phyloP scores from a whole-genome alignment of 2,113 vertebrate genomes.

The Proterorhinus semilunaris region DNA sequence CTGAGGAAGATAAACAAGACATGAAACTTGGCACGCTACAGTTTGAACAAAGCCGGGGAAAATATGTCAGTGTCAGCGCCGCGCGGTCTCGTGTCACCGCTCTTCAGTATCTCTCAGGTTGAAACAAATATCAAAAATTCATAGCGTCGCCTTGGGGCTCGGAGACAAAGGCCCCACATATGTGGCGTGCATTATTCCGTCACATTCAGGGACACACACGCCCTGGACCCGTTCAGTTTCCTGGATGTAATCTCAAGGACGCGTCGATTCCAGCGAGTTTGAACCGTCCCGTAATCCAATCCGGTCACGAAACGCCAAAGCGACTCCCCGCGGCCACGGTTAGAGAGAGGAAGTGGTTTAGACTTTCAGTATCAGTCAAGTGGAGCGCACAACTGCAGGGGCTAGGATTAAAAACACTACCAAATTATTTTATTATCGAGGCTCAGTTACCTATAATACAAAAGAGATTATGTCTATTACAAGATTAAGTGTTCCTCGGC shows the following conservation, averaged over 20 bases:
- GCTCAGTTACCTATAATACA: neutral
- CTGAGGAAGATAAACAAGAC: neutral
- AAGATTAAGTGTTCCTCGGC: no score
- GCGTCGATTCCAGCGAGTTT: slow-evolving; percentile 25
- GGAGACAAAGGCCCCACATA: neutral
- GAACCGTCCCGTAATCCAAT: slow-evolving; percentile 35
- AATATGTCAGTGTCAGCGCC: slow-evolving; percentile 23
- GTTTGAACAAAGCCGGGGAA: slow-evolving; percentile 31
- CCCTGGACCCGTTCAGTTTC: slow-evolving; percentile 29
- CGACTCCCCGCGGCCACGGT: slow-evolving; percentile 9
- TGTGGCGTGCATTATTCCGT: slow-evolving; percentile 32
- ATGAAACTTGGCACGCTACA: slow-evolving; percentile 10
- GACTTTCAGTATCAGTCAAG: slow-evolving; percentile 7
- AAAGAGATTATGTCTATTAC: neutral
- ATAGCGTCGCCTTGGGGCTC: slow-evolving; percentile 36
- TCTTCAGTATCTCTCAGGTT: slow-evolving; percentile 23
- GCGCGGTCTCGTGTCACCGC: slow-evolving; percentile 23
- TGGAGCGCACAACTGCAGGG: neutral
- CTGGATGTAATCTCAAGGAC: slow-evolving; percentile 37
- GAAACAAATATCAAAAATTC: slow-evolving; percentile 58
- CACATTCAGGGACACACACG: slow-evolving; percentile 30
- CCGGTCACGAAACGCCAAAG: slow-evolving; percentile 13
- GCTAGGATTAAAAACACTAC: slow-evolving; percentile 7
- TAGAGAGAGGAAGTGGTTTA: slow-evolving; percentile 8
- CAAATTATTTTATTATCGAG: neutral